Evolutionary conservation across 2,113 vertebrate genomes (phyloP).

Genomic region (Patagioenas fasciata): DNA sequence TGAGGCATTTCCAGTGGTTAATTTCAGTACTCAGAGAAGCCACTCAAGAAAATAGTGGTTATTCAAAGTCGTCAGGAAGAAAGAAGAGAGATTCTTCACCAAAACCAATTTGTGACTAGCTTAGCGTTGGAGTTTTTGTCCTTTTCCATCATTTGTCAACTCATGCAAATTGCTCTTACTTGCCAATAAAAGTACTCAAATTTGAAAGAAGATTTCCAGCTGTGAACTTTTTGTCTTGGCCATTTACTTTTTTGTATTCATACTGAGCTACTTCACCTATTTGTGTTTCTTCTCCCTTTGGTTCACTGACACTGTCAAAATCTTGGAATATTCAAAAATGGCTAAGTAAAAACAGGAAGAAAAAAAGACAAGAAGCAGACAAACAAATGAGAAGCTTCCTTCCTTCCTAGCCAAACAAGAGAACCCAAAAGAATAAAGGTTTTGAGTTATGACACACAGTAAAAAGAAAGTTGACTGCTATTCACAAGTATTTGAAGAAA

Average conservation of each 20-base stretch:
- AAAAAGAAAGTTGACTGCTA: background rate
- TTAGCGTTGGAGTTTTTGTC: background rate
- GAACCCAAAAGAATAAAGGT: background rate
- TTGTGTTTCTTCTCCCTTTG: background rate
- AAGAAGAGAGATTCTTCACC: background rate
- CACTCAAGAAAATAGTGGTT: background rate
- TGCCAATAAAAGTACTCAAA: background rate
- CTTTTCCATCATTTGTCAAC: background rate
- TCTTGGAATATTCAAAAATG: background rate
- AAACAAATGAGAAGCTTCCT: background rate
- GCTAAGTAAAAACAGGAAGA: background rate
- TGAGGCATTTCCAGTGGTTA: background rate
- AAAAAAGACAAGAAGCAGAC: background rate
- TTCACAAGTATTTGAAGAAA: background rate
- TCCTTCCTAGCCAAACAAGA: background rate
- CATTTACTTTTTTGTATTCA: background rate
- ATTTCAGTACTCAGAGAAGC: background rate
- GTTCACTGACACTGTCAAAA: background rate
- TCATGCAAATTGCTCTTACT: background rate
- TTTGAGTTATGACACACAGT: background rate
- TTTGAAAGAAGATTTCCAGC: background rate
- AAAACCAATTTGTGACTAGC: background rate
- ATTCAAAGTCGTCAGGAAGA: background rate
- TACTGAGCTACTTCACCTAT: background rate
- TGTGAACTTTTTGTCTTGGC: background rate